These are phyloP conservation scores for Okapia johnstoni DNA, from an alignment of 2,113 vertebrate genomes.

Conservation along the genomic window DNA sequence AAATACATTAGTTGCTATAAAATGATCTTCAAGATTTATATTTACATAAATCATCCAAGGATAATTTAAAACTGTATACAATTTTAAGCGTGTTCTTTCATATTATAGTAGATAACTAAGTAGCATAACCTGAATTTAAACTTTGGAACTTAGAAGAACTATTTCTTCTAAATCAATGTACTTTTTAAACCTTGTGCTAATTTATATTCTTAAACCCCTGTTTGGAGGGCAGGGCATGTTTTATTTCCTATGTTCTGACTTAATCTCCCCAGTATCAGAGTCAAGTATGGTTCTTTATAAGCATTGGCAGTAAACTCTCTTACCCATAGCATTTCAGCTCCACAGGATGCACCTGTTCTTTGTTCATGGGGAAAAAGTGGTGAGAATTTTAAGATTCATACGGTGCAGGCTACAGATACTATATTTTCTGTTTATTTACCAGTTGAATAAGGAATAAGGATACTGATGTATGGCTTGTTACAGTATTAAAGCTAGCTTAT, in stretches of 20 bases:
- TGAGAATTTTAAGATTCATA: not conserved
- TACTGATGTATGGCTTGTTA: not conserved
- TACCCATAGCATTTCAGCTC: not conserved
- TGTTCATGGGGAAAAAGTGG: not conserved
- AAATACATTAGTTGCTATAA: not conserved
- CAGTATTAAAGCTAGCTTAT: not conserved
- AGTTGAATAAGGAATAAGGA: not conserved
- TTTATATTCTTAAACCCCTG: not conserved
- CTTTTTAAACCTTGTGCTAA: not conserved
- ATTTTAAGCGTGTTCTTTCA: not conserved
- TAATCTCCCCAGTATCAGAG: not conserved
- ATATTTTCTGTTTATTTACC: not conserved
- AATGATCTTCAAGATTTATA: not conserved
- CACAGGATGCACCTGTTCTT: not conserved
- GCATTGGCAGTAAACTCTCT: fast-evolving
- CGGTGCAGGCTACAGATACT: not conserved
- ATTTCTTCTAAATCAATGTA: not conserved
- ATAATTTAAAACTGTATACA: not conserved
- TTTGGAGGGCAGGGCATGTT: not conserved
- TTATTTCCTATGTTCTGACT: not conserved
- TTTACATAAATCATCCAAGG: not conserved
- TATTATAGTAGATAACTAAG: not conserved
- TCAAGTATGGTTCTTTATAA: not conserved
- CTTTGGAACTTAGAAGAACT: not conserved
- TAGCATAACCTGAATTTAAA: not conserved